These are phyloP conservation scores for Hypomecis punctinalis DNA, from an alignment of 2,888 invertebrate species.

Conservation along the genomic window DNA sequence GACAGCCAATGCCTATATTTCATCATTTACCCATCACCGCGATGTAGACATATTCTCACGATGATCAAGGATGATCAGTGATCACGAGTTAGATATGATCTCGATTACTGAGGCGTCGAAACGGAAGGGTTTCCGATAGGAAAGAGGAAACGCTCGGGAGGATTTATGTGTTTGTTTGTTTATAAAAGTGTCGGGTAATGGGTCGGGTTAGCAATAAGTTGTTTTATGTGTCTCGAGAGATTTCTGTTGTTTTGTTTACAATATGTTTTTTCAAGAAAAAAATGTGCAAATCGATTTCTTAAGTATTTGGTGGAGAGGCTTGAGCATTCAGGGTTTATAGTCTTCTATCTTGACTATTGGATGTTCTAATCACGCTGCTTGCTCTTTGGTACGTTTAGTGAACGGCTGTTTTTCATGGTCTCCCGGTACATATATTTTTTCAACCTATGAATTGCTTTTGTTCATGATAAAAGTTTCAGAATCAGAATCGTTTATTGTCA, in stretches of 20 bases:
- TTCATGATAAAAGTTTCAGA: too few relatives aligned
- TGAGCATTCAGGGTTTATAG: too few relatives aligned
- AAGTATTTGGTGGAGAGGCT: too few relatives aligned
- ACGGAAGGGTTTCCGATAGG: conserved; percentile 72
- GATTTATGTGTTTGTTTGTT: conserved; percentile 56
- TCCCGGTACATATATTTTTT: too few relatives aligned
- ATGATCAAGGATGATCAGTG: conserved; percentile 43
- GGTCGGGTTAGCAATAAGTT: conserved; percentile 31
- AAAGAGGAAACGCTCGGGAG: conserved; percentile 50
- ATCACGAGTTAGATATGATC: conserved; percentile 29
- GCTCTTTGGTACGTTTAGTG: too few relatives aligned
- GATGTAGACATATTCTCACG: conserved; percentile 63
- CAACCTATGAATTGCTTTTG: too few relatives aligned
- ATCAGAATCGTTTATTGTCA: too few relatives aligned
- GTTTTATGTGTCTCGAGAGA: conserved; percentile 5
- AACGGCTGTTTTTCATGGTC: too few relatives aligned
- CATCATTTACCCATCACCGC: conserved; percentile 56
- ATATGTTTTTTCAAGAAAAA: too few relatives aligned
- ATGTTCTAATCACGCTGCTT: too few relatives aligned
- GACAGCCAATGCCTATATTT: conserved; percentile 54
- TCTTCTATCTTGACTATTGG: too few relatives aligned
- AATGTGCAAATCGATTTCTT: too few relatives aligned
- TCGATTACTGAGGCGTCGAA: conserved; percentile 68
- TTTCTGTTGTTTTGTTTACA: neutral
- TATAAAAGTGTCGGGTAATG: conserved; percentile 42